phyloP scores from a whole-genome alignment of 2,113 vertebrate species.

The Smithornis capensis region DNA sequence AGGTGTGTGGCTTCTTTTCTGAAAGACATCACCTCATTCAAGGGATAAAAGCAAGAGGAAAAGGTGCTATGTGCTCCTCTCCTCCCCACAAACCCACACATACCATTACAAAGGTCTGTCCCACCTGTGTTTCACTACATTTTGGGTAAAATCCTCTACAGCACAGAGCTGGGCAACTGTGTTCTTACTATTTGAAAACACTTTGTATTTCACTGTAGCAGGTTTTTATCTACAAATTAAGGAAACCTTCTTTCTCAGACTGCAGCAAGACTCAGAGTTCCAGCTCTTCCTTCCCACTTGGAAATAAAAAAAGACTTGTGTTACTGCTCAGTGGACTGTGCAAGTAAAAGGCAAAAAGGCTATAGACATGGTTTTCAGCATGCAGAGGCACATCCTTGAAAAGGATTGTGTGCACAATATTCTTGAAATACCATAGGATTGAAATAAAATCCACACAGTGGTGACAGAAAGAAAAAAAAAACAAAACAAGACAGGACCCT shows the following conservation, averaged over 20 bases:
- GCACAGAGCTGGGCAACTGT: neutral
- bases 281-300: slow-evolving; percentile 3
- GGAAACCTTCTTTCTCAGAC: slow-evolving; percentile 24
- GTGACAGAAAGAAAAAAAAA: neutral
- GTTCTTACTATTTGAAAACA: neutral
- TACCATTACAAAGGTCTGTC: neutral
- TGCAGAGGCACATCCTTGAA: neutral
- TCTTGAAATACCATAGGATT: neutral
- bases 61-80: neutral
- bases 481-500: neutral
- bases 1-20: neutral
- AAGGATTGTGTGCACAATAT: neutral
- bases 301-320: slow-evolving; percentile 7
- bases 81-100: neutral
- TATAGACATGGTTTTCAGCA: neutral
- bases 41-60: neutral
- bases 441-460: neutral
- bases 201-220: neutral
- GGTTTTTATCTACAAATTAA: slow-evolving; percentile 12
- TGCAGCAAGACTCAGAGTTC: neutral
- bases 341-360: slow-evolving; percentile 27
- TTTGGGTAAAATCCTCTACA: neutral
- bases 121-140: neutral
- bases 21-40: neutral
- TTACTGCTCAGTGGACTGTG: slow-evolving; percentile 47